A percentile compares a stretch with the other conserved stretches of the same genome.
Conservation (phyloP, 1,140 invertebrate species). For the Zaprionus africanus region DNA sequence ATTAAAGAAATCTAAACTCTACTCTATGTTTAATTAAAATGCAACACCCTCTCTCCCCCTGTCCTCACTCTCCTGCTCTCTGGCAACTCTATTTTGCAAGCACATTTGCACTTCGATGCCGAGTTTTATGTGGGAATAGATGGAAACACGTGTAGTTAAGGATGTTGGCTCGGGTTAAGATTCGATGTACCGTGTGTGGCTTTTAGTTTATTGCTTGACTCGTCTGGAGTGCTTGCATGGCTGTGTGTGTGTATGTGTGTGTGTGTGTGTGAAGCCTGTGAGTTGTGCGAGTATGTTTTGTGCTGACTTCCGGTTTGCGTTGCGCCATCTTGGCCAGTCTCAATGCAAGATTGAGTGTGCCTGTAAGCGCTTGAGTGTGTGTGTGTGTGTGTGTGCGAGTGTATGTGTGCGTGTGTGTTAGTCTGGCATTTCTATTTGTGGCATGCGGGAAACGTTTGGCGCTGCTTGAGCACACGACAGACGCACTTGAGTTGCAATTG, state of each 20-base stretch:
- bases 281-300: slow-evolving; percentile 36
- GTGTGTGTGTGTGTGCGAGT: slow-evolving; percentile 3
- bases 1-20: slow-evolving; percentile 6
- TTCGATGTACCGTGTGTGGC: slow-evolving; percentile 20
- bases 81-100: neutral
- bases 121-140: slow-evolving; percentile 16
- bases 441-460: slow-evolving; percentile 47
- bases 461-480: slow-evolving; percentile 71
- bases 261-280: slow-evolving; percentile 15
- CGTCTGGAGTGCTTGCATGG: slow-evolving; percentile 7
- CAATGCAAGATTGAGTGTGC: slow-evolving; percentile 35
- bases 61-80: neutral
- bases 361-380: slow-evolving; percentile 7
- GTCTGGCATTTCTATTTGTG: slow-evolving; percentile 57
- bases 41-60: neutral
- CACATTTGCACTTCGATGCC: slow-evolving; percentile 4
- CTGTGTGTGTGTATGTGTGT: neutral
- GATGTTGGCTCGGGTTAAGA: slow-evolving; percentile 24
- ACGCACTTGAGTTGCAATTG: slow-evolving; percentile 49
- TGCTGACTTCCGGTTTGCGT: slow-evolving; percentile 45
- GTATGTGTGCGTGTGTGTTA: slow-evolving; percentile 13
- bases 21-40: slow-evolving; percentile 2
- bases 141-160: slow-evolving; percentile 17
- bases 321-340: slow-evolving; percentile 47
- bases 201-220: slow-evolving; percentile 30